Evolutionary conservation across 1,140 invertebrate species (phyloP).

Genomic region (Meloidogyne chitwoodi): DNA sequence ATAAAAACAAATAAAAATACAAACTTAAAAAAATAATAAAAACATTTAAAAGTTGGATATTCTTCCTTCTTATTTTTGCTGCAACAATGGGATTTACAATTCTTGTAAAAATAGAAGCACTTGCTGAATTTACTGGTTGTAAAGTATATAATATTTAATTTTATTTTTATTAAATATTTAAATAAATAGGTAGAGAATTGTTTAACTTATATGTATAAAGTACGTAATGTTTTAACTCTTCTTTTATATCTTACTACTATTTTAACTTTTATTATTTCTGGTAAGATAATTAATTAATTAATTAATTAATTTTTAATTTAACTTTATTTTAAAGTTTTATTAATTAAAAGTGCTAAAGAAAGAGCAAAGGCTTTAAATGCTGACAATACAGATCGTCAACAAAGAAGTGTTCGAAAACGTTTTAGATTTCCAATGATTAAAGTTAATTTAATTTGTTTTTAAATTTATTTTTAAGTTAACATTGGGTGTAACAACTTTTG

Average conservation of each 20-base stretch:
- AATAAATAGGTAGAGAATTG: constrained; percentile 10
- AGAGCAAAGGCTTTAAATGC: constrained; percentile 3
- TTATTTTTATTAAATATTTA: background rate
- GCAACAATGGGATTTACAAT: constrained; percentile 22
- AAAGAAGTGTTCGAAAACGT: constrained; percentile 2
- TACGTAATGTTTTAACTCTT: constrained; percentile 15
- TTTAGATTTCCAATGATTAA: constrained; percentile 16
- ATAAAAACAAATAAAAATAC: background rate
- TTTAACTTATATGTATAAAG: constrained; percentile 18
- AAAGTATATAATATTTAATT: background rate
- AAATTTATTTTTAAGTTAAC: constrained; percentile 22
- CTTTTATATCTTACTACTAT: constrained; percentile 14
- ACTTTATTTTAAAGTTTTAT: background rate
- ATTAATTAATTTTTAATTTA: background rate
- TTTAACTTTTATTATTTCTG: constrained; percentile 16
- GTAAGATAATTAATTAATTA: background rate
- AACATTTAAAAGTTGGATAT: constrained; percentile 16
- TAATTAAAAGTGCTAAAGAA: constrained; percentile 11
- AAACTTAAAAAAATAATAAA: background rate
- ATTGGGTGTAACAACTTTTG: constrained; percentile 45
- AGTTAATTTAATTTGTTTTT: background rate
- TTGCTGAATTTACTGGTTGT: constrained; percentile 25
- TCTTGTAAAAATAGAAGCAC: constrained; percentile 15
- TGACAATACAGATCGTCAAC: background rate
- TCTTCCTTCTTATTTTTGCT: constrained; percentile 14